These are phyloP conservation scores for Choristoneura fumiferana DNA, from an alignment of 1,140 invertebrate species.

Conservation along the genomic window DNA sequence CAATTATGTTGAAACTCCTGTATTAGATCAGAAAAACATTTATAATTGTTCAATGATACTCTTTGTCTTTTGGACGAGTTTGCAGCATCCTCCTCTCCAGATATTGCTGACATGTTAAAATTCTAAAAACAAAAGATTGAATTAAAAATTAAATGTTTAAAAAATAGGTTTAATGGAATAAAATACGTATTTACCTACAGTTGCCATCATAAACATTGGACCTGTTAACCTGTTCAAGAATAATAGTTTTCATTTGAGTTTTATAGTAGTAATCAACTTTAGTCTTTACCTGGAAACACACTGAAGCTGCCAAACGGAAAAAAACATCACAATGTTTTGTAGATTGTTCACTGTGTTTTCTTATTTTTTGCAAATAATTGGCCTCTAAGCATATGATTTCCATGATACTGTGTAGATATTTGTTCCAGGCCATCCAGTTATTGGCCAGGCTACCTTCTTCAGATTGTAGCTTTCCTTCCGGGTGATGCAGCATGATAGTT, in stretches of 20 bases:
- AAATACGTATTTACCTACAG: too few species aligned
- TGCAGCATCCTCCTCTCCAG: slow-evolving; percentile 26
- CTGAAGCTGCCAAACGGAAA: slow-evolving; percentile 45
- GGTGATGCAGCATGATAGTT: slow-evolving; percentile 48
- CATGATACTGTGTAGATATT: slow-evolving; percentile 48
- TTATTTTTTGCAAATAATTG: slow-evolving; percentile 41
- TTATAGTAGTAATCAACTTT: too few species aligned
- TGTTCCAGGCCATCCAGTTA: slow-evolving; percentile 55
- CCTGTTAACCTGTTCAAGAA: too few species aligned
- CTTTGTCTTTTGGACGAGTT: slow-evolving; percentile 45
- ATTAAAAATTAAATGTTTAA: slow-evolving; percentile 14
- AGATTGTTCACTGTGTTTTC: slow-evolving; percentile 35
- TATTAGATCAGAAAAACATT: slow-evolving; percentile 53
- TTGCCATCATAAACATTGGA: too few species aligned
- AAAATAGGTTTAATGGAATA: too few species aligned
- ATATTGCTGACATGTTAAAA: slow-evolving; percentile 32
- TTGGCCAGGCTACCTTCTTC: slow-evolving; percentile 46
- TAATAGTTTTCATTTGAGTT: too few species aligned
- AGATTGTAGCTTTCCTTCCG: slow-evolving; percentile 35
- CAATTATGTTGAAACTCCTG: slow-evolving; percentile 46
- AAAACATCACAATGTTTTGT: slow-evolving; percentile 37
- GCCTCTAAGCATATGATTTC: slow-evolving; percentile 60
- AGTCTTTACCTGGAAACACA: slow-evolving; percentile 51
- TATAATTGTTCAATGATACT: slow-evolving; percentile 47
- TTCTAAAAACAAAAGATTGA: slow-evolving; percentile 32